Evolutionary conservation across 2,113 vertebrate species (phyloP).

Genomic region (Salvelinus fontinalis): DNA sequence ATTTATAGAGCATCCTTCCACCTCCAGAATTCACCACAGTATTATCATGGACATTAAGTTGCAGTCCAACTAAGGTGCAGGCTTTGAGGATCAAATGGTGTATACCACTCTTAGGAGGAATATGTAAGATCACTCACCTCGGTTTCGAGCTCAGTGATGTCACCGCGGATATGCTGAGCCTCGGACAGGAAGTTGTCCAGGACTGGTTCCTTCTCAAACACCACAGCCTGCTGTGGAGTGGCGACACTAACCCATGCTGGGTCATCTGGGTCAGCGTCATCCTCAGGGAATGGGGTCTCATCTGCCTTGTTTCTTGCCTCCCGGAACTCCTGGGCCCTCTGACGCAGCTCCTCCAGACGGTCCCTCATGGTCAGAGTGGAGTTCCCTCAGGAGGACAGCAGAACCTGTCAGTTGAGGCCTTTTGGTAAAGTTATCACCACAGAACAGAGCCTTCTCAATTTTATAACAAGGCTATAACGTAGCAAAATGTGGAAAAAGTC

Average conservation of each 20-base stretch:
- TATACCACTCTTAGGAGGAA: background rate
- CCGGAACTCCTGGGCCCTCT: slow-evolving; percentile 75
- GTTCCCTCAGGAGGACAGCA: slow-evolving; percentile 8
- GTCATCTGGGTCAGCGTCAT: slow-evolving; percentile 56
- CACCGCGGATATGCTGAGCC: slow-evolving; percentile 82
- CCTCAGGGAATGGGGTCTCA: slow-evolving; percentile 47
- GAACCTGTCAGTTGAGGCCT: background rate
- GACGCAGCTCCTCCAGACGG: slow-evolving; percentile 85
- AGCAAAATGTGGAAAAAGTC: too few relatives aligned
- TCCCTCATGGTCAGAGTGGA: slow-evolving; percentile 80
- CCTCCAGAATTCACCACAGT: background rate
- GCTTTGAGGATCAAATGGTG: background rate
- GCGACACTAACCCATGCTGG: slow-evolving; percentile 47
- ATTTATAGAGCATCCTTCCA: too few relatives aligned
- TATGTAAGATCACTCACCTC: slow-evolving; percentile 68
- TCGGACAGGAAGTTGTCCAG: slow-evolving; percentile 84
- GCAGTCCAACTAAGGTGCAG: background rate
- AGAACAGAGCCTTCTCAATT: background rate
- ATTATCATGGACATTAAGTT: background rate
- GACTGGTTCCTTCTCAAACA: slow-evolving; percentile 88
- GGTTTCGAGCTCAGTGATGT: slow-evolving; percentile 78
- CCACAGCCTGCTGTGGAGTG: slow-evolving; percentile 82
- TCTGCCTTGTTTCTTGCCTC: slow-evolving; percentile 47
- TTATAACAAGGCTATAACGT: too few relatives aligned
- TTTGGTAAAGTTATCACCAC: slow-evolving; percentile 1